Conservation (phyloP, 2,797 vertebrate species). For the Sebastes flavidus region DNA sequence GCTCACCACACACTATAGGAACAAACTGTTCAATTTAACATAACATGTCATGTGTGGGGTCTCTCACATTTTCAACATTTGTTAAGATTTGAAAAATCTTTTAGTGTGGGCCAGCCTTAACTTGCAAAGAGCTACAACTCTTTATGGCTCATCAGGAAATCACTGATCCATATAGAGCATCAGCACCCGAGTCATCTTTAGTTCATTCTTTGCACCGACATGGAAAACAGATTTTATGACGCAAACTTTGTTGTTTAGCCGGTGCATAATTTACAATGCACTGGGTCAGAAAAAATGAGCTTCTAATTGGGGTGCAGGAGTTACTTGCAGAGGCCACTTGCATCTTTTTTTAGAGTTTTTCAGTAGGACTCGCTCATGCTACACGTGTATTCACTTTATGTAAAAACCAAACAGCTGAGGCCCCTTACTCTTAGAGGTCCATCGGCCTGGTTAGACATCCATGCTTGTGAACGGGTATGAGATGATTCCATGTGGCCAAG, state of each 20-base stretch:
- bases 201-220: background rate
- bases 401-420: conserved; percentile 17
- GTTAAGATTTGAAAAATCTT: too few relatives aligned
- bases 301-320: background rate
- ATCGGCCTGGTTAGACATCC: background rate
- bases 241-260: background rate
- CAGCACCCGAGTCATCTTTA: conserved; percentile 2
- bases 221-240: background rate
- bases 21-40: too few relatives aligned
- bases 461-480: background rate
- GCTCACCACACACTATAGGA: too few relatives aligned
- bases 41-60: too few relatives aligned
- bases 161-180: background rate
- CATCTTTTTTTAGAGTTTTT: conserved; percentile 8
- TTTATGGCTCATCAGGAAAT: background rate
- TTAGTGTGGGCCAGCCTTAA: background rate
- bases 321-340: conserved; percentile 1
- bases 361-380: background rate
- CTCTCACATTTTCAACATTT: too few relatives aligned
- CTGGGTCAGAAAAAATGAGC: background rate
- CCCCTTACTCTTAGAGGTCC: background rate
- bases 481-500: background rate
- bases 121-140: background rate
- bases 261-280: background rate
- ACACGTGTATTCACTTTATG: background rate